Base-by-base conservation (phyloP, 2,797 vertebrate genomes). In the Crocodylus rhombifer region DNA sequence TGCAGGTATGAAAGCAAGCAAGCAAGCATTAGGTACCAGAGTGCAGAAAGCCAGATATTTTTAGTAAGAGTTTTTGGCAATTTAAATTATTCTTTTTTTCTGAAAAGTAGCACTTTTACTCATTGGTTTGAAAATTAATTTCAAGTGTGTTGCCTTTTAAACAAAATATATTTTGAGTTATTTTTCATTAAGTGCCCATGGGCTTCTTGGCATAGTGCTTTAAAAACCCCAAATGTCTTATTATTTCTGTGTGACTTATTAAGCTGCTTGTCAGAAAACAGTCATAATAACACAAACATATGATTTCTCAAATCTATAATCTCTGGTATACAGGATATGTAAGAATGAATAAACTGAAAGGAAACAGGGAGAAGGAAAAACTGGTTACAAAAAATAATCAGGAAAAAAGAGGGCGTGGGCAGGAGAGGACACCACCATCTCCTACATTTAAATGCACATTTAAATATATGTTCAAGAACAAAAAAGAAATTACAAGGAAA, bases 191-290 rank as follows among this genome's bases (percentile, higher is more conserved):
- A 74, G 61, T 87, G 23, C 4, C 9, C 80, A 57, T 15, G 77
- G 14, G 30, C 5, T 88, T 84, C 77, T 86, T 92, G 58, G 26
- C 21, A 62, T 63, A 15, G 2, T 87, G 23, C 25, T 86, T 16
- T 62, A 58, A 36, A 63, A 87, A 78, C 25, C 0, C 67, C 80
- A 84, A 87, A 84, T 23, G 11, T 67, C 10, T 57, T 62, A 77
- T 92, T 71, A 82, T 92, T 87, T 91, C 80, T 80, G 11, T 69
- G 17, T 92, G 26, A 84, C 42, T n/a, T 91, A 56, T 56, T 73
- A 4, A 4, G 75, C 26, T 30, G 1, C 12, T 89, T 91, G 42
- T 18, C 65, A 85, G 61, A 81, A 94, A 75, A 62, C 3, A 85
- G 21, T 84, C 57, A 67, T 84, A 79, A 80, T 42, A 90, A 91